A percentile compares a stretch with the other conserved stretches of the same genome.
Evolutionary conservation across 2,888 invertebrate species (phyloP).

Genomic region (Archaeoteleia sp.): DNA sequence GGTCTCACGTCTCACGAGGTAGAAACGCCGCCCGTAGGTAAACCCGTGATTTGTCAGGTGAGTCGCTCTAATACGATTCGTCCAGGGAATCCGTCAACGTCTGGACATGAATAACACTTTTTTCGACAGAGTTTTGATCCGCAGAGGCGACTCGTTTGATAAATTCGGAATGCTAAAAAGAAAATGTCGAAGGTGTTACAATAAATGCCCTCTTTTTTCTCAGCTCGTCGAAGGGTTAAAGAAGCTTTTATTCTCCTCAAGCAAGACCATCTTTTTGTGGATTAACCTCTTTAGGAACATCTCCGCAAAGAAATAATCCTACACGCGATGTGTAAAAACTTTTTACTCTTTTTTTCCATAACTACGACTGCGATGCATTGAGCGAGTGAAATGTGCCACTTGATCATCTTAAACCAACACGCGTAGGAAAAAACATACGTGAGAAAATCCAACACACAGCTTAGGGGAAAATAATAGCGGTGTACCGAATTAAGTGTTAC

Average conservation of each 20-base stretch:
- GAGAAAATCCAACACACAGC: slow-evolving; percentile 14
- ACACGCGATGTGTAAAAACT: slow-evolving; percentile 26
- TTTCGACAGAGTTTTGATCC: slow-evolving; percentile 36
- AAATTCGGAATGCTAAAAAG: slow-evolving; percentile 52
- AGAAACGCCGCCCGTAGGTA: slow-evolving; percentile 41
- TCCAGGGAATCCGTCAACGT: slow-evolving; percentile 47
- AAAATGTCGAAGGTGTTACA: slow-evolving; percentile 41
- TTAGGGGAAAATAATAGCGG: no score
- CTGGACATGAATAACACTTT: slow-evolving; percentile 51
- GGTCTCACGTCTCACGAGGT: slow-evolving; percentile 11
- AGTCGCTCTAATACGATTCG: slow-evolving; percentile 45
- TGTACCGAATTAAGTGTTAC: no score
- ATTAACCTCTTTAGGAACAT: slow-evolving; percentile 33
- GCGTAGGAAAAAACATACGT: slow-evolving; percentile 27
- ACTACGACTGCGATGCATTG: slow-evolving; percentile 17
- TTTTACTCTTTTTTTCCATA: slow-evolving; percentile 25
- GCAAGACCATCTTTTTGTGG: slow-evolving; percentile 31
- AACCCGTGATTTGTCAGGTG: slow-evolving; percentile 68
- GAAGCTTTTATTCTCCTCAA: slow-evolving; percentile 12
- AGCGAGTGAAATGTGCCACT: slow-evolving; percentile 30
- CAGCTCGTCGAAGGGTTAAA: slow-evolving; percentile 44
- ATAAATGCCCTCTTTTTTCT: slow-evolving; percentile 37
- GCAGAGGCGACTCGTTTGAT: slow-evolving; percentile 54
- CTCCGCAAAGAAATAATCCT: slow-evolving; percentile 30
- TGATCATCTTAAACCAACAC: slow-evolving; percentile 27